A percentile compares a stretch with the other conserved stretches of the same genome.
These are phyloP conservation scores for Mohoua ochrocephala DNA, from an alignment of 2,113 vertebrate genomes.

Conservation along the genomic window DNA sequence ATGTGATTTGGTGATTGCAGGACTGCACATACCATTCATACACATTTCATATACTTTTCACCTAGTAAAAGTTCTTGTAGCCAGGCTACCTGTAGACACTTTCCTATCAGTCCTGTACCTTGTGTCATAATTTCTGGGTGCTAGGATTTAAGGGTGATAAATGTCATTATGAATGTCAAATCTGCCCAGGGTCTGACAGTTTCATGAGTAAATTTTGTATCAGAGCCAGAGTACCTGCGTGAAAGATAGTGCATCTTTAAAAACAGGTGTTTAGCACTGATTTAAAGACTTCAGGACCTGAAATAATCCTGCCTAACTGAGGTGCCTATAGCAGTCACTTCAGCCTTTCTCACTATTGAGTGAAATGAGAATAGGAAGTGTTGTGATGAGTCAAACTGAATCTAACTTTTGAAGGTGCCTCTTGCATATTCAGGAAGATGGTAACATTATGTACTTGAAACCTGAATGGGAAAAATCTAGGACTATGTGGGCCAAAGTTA, in stretches of 20 bases:
- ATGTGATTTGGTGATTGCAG: neutral
- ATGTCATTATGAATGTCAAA: neutral
- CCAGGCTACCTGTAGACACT: neutral
- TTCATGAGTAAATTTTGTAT: neutral
- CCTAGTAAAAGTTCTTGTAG: neutral
- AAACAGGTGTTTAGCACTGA: neutral
- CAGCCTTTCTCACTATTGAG: neutral
- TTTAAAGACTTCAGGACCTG: neutral
- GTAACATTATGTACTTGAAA: neutral
- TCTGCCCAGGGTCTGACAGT: neutral
- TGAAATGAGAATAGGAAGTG: neutral
- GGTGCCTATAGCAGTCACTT: neutral
- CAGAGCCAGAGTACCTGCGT: rapidly evolving
- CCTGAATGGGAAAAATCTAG: neutral
- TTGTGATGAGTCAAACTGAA: neutral
- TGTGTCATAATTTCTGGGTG: neutral
- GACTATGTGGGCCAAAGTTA: neutral
- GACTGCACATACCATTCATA: neutral
- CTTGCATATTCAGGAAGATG: neutral
- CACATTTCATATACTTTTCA: neutral
- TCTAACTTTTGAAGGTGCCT: neutral
- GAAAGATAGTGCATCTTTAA: neutral
- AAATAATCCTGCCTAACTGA: neutral
- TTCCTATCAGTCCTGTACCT: neutral
- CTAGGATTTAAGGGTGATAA: neutral